Percentiles rank a stretch among this genome's conserved stretches.
These are phyloP conservation scores for Nerophis lumbriciformis DNA, from an alignment of 2,113 vertebrate species.

Conservation along the genomic window DNA sequence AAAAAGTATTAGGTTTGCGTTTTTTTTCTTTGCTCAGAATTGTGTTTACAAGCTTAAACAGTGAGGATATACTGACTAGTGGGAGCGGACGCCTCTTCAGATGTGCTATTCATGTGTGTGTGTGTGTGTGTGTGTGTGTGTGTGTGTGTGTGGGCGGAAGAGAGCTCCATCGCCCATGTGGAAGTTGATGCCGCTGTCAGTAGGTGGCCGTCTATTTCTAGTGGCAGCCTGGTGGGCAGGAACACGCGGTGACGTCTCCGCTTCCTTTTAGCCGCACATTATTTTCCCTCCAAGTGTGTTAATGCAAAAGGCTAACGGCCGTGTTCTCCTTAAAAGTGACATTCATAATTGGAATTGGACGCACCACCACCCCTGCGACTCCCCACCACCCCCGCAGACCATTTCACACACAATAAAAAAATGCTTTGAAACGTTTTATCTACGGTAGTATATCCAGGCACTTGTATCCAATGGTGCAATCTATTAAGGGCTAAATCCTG, in stretches of 20 bases:
- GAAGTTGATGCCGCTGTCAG: conserved; percentile 57
- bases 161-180: conserved; percentile 51
- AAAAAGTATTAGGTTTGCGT: too few relatives aligned
- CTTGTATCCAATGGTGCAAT: neutral
- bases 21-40: too few relatives aligned
- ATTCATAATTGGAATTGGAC: neutral
- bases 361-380: neutral
- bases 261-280: conserved; percentile 29
- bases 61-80: conserved; percentile 18
- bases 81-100: conserved; percentile 38
- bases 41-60: too few relatives aligned
- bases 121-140: conserved; percentile 7
- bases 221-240: conserved; percentile 57
- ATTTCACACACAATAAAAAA: neutral
- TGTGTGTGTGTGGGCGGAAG: conserved; percentile 43
- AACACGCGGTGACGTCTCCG: conserved; percentile 20
- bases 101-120: conserved; percentile 1
- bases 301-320: conserved; percentile 10
- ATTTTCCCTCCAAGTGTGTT: conserved; percentile 34
- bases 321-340: neutral
- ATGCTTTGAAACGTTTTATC: conserved; percentile 1
- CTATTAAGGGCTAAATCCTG: neutral
- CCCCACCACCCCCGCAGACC: conserved; percentile 6
- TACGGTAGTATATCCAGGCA: neutral
- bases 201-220: conserved; percentile 69